These are phyloP conservation scores for Willowsia nigromaculata DNA, from an alignment of 2,888 invertebrate species.

Conservation along the genomic window DNA sequence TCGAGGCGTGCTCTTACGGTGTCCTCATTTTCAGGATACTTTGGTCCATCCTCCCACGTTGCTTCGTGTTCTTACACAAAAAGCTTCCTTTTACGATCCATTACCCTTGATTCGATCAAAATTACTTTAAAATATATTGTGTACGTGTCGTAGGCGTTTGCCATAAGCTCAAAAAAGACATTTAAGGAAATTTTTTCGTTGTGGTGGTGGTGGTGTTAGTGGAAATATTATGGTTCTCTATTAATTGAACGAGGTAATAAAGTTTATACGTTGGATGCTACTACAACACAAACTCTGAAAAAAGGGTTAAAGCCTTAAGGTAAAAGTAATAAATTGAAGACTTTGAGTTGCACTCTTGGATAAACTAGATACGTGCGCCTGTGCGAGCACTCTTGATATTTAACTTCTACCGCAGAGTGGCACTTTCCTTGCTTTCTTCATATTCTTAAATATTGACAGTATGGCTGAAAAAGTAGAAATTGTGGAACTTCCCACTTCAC, in stretches of 20 bases:
- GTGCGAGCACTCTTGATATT: slow-evolving; percentile 13
- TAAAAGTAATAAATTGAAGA: neutral
- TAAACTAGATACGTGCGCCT: neutral
- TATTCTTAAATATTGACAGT: neutral
- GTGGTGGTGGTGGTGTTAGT: neutral
- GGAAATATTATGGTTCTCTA: neutral
- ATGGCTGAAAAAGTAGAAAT: slow-evolving; percentile 60
- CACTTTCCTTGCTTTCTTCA: slow-evolving; percentile 8
- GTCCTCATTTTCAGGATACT: too few relatives aligned
- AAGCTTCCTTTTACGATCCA: too few relatives aligned
- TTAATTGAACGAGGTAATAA: neutral
- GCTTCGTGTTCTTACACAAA: too few relatives aligned
- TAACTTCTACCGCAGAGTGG: slow-evolving; percentile 5
- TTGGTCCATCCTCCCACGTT: too few relatives aligned
- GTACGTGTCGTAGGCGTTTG: neutral
- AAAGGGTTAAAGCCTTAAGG: too few relatives aligned
- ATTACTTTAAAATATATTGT: too few relatives aligned
- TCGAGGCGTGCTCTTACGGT: neutral
- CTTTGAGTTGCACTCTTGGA: neutral
- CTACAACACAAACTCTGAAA: too few relatives aligned
- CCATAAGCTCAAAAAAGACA: too few relatives aligned
- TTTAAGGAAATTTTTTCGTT: too few relatives aligned
- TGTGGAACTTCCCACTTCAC: slow-evolving; percentile 63
- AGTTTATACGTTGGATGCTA: too few relatives aligned
- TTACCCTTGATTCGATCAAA: too few relatives aligned